phyloP scores from a whole-genome alignment of 2,888 invertebrate genomes.

The Pachliopta kotzebuea region DNA sequence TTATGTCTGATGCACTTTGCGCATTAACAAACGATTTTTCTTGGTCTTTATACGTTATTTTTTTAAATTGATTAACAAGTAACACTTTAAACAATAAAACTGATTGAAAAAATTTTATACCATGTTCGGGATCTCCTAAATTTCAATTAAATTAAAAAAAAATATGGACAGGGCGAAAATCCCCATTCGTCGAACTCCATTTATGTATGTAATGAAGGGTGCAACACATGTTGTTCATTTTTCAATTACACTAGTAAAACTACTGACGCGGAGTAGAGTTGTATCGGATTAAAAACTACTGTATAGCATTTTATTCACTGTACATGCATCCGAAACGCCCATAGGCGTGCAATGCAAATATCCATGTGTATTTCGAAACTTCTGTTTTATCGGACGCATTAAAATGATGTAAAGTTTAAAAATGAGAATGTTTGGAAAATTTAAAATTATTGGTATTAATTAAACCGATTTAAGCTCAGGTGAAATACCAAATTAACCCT shows the following conservation, averaged over 20 bases:
- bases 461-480: background rate
- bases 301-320: slow-evolving; percentile 66
- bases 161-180: slow-evolving; percentile 67
- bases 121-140: slow-evolving; percentile 69
- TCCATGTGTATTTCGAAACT: background rate
- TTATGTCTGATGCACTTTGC: slow-evolving; percentile 20
- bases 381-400: background rate
- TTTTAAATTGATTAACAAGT: slow-evolving; percentile 24
- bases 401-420: slow-evolving; percentile 4
- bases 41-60: slow-evolving; percentile 15
- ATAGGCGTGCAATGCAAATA: slow-evolving; percentile 47
- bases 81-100: slow-evolving; percentile 49
- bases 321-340: slow-evolving; percentile 68
- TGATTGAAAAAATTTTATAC: slow-evolving; percentile 62
- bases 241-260: slow-evolving; percentile 72
- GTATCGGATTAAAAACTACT: slow-evolving; percentile 71
- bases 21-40: slow-evolving; percentile 25
- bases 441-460: background rate
- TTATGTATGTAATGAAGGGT: slow-evolving; percentile 74
- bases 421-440: background rate
- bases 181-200: slow-evolving; percentile 60
- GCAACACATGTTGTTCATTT: slow-evolving; percentile 77
- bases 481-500: too few relatives aligned
- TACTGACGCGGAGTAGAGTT: slow-evolving; percentile 66
- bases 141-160: slow-evolving; percentile 80